Percentiles rank a stretch among this genome's conserved stretches.
Conservation (phyloP, 2,888 invertebrate genomes). For the Lucinisca nassula region DNA sequence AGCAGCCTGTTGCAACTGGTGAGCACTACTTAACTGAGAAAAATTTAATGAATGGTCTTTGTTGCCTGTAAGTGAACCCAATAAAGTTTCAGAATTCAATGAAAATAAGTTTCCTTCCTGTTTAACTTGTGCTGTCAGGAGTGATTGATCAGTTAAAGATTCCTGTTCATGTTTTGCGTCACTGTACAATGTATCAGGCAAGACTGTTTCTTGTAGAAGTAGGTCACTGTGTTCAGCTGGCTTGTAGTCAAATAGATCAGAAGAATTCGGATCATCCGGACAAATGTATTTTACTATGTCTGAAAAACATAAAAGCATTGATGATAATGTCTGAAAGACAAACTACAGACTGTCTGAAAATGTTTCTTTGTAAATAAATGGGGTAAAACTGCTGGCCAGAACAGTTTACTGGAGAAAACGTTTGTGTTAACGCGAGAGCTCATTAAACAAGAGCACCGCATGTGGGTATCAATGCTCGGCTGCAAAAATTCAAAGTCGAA, state of each 20-base stretch:
- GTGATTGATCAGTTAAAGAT: conserved; percentile 56
- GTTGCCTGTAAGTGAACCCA: conserved; percentile 35
- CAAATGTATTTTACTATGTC: conserved; percentile 84
- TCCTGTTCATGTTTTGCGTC: conserved; percentile 49
- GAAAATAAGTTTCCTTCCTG: conserved; percentile 65
- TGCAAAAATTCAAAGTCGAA: too few species aligned
- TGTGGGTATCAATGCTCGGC: too few species aligned
- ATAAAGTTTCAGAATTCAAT: conserved; percentile 54
- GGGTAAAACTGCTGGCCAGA: too few species aligned
- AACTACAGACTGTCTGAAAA: too few species aligned
- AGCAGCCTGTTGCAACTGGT: conserved; percentile 75
- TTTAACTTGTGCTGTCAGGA: conserved; percentile 55
- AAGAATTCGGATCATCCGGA: conserved; percentile 67
- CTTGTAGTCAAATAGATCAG: conserved; percentile 42
- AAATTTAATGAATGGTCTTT: conserved; percentile 56
- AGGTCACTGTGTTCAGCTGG: conserved; percentile 27
- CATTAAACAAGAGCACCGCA: too few species aligned
- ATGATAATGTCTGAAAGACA: too few species aligned
- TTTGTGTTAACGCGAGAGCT: too few species aligned
- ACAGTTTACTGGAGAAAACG: too few species aligned
- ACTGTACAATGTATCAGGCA: background rate
- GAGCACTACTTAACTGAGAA: conserved; percentile 67
- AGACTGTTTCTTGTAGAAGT: conserved; percentile 17
- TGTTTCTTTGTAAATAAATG: too few species aligned
- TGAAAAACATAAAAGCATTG: conserved; percentile 56